A percentile compares a stretch with the other conserved stretches of the same genome.
Evolutionary conservation across 1,140 invertebrate genomes (phyloP).

Genomic region (Drosophila asahinai): DNA sequence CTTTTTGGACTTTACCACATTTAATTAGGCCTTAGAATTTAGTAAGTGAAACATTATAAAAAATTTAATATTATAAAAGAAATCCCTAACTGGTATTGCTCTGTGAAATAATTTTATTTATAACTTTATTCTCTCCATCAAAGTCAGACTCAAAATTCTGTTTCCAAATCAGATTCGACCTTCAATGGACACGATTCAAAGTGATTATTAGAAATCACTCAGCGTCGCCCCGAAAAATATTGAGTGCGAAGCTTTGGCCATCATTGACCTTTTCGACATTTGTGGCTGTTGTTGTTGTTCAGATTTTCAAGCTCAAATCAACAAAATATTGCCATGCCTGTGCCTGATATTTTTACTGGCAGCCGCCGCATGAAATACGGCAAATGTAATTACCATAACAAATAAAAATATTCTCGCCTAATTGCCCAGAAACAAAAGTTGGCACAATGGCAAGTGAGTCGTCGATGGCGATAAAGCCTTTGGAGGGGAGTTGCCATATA

Average conservation of each 20-base stretch:
- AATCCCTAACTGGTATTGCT: too few species aligned
- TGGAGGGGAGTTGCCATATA: slow-evolving; percentile 10
- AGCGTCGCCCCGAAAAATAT: slow-evolving; percentile 52
- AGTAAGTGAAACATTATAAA: too few species aligned
- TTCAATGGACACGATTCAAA: slow-evolving; percentile 19
- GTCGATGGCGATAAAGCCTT: slow-evolving; percentile 9
- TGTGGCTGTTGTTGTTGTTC: slow-evolving; percentile 13
- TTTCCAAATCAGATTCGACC: slow-evolving; percentile 11
- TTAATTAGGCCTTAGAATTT: too few species aligned
- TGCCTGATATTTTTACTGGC: slow-evolving; percentile 34
- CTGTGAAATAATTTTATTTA: not conserved
- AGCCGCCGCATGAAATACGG: slow-evolving; percentile 27
- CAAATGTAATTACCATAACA: slow-evolving; percentile 75
- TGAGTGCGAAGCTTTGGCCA: slow-evolving; percentile 19
- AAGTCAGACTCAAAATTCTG: not conserved
- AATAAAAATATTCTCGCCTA: slow-evolving; percentile 67
- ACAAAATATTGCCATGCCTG: slow-evolving; percentile 31
- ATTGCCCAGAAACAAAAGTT: slow-evolving; percentile 57
- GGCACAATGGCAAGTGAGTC: slow-evolving; percentile 42
- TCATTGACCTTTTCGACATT: slow-evolving; percentile 67
- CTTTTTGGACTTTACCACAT: too few species aligned
- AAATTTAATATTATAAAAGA: too few species aligned
- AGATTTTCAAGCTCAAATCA: slow-evolving; percentile 59
- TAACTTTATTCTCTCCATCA: not conserved
- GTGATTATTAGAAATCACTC: slow-evolving; percentile 44